Percentiles rank a stretch among this genome's conserved stretches.
Evolutionary conservation across 2,113 vertebrate species (phyloP).

Genomic region (Podilymbus podiceps): DNA sequence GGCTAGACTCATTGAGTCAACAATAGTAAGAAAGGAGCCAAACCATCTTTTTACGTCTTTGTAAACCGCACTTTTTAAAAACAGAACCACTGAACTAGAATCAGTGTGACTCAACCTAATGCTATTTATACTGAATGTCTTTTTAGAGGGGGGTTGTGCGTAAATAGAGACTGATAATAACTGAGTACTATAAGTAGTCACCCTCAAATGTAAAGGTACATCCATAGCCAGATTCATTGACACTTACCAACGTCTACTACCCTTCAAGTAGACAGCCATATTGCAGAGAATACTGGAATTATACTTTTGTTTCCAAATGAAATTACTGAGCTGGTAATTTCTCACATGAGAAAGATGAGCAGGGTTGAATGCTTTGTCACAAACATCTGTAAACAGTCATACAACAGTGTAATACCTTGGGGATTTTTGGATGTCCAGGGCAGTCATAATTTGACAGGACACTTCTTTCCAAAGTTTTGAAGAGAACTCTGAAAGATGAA

Average conservation of each 20-base stretch:
- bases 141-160: not conserved
- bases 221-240: not conserved
- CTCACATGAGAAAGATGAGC: not conserved
- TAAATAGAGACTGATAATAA: not conserved
- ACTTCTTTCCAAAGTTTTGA: conserved; percentile 3
- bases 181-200: not conserved
- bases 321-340: not conserved
- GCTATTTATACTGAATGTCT: not conserved
- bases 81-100: not conserved
- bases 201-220: not conserved
- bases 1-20: conserved; percentile 4
- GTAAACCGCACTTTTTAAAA: not conserved
- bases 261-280: not conserved
- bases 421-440: not conserved
- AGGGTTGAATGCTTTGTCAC: not conserved
- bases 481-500: not conserved
- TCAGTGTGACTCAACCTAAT: not conserved
- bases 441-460: not conserved
- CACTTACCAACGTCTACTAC: not conserved
- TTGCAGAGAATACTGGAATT: not conserved
- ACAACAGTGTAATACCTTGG: not conserved
- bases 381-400: not conserved
- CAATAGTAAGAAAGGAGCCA: not conserved
- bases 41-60: not conserved
- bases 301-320: not conserved